phyloP scores from a whole-genome alignment of 2,888 invertebrate species.

The Oeneis ivallda region DNA sequence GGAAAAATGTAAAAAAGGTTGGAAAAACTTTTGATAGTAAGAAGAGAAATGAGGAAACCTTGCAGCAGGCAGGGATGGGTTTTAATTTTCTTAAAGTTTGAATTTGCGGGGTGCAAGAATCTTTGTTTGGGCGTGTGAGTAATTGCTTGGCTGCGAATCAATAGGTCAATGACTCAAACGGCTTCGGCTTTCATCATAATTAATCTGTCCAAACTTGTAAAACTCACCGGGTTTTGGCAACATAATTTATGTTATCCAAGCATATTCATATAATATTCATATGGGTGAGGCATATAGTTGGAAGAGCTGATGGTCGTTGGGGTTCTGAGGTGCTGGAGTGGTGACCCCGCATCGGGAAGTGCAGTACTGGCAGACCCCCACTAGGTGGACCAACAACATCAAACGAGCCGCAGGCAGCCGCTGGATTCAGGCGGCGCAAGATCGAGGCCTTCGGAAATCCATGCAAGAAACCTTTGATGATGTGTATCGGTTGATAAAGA shows the following conservation, averaged over 20 bases:
- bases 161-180: constrained; percentile 25
- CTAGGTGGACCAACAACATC: no score
- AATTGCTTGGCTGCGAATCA: constrained; percentile 30
- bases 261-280: no score
- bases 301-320: no score
- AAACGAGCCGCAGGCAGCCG: no score
- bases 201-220: neutral
- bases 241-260: neutral
- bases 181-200: constrained; percentile 17
- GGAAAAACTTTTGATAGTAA: constrained; percentile 15
- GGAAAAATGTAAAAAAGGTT: constrained; percentile 7
- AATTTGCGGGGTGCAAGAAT: constrained; percentile 31
- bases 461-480: no score
- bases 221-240: neutral
- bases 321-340: no score
- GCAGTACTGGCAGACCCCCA: no score
- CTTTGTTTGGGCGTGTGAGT: constrained; percentile 34
- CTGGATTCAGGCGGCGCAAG: no score
- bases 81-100: constrained; percentile 25
- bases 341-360: no score
- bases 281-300: no score
- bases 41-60: constrained; percentile 18
- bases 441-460: no score
- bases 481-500: no score
- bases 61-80: constrained; percentile 8